Evolutionary conservation across 2,113 vertebrate genomes (phyloP).

Genomic region (Corythornis vintsioides): DNA sequence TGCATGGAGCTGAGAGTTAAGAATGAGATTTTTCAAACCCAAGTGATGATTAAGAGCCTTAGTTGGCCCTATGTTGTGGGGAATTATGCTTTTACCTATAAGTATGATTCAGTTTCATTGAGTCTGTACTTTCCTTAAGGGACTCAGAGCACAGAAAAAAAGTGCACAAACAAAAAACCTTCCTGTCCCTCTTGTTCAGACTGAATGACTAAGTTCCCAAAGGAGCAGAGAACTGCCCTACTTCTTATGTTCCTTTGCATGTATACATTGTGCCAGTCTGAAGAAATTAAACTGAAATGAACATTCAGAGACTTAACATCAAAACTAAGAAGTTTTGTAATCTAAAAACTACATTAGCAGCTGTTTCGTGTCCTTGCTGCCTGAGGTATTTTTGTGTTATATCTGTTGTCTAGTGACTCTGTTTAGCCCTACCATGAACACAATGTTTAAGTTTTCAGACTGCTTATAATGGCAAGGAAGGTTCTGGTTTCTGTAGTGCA

Average conservation of each 20-base stretch:
- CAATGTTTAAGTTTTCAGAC: background rate
- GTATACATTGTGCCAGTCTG: background rate
- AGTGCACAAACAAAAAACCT: background rate
- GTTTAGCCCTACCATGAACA: fast-evolving
- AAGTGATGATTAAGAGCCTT: background rate
- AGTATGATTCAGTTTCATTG: background rate
- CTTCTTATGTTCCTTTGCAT: background rate
- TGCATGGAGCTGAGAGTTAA: background rate
- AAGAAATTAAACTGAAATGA: background rate
- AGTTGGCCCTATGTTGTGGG: background rate
- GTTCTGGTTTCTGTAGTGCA: background rate
- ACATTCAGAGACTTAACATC: background rate
- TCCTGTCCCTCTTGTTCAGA: background rate
- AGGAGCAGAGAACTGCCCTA: background rate
- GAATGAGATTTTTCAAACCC: background rate
- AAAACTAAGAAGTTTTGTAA: background rate
- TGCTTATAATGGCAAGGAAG: background rate
- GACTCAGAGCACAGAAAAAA: background rate
- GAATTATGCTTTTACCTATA: background rate
- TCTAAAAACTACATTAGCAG: background rate
- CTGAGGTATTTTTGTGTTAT: background rate
- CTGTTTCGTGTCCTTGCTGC: background rate
- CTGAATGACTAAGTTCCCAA: background rate
- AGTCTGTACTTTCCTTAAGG: background rate
- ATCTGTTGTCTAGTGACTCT: background rate